These are phyloP conservation scores for Aporophyla lueneburgensis DNA, from an alignment of 2,888 invertebrate species.

Conservation along the genomic window DNA sequence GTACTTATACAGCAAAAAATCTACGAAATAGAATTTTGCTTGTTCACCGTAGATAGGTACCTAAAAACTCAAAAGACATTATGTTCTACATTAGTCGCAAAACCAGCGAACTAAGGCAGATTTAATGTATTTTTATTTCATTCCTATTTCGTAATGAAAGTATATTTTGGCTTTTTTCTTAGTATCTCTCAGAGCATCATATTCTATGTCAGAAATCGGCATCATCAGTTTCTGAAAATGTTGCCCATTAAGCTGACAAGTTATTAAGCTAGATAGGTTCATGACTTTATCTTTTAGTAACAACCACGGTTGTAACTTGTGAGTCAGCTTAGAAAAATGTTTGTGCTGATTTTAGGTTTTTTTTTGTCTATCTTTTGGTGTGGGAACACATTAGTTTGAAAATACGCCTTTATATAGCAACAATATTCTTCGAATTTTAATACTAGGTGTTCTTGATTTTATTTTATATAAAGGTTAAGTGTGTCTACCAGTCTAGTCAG, in stretches of 20 bases:
- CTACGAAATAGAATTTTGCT: not conserved
- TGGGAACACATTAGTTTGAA: slow-evolving; percentile 19
- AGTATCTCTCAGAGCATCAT: slow-evolving; percentile 5
- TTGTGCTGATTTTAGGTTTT: slow-evolving; percentile 31
- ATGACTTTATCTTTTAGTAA: slow-evolving; percentile 64
- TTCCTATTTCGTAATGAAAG: slow-evolving; percentile 6
- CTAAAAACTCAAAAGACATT: slow-evolving; percentile 4
- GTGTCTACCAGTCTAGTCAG: not conserved
- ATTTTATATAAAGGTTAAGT: not conserved
- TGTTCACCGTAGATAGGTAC: slow-evolving; percentile 18
- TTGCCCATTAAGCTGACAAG: slow-evolving; percentile 63
- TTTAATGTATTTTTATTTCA: slow-evolving; percentile 4
- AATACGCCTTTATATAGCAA: slow-evolving; percentile 26
- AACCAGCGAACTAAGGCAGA: slow-evolving; percentile 3
- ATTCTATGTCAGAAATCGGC: slow-evolving; percentile 25
- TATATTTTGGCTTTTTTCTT: not conserved
- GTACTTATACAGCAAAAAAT: not conserved
- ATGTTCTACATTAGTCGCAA: slow-evolving; percentile 15
- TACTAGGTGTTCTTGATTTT: not conserved
- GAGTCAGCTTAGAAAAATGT: slow-evolving; percentile 72
- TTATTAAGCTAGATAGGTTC: slow-evolving; percentile 75
- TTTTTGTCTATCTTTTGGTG: slow-evolving; percentile 8
- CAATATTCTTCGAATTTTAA: slow-evolving; percentile 31
- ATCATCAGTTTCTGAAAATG: slow-evolving; percentile 47
- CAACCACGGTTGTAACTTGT: slow-evolving; percentile 58